These are phyloP conservation scores for Actinernus sp. DNA, from an alignment of 92 coral and sea anemone genomes.

Conservation along the genomic window DNA sequence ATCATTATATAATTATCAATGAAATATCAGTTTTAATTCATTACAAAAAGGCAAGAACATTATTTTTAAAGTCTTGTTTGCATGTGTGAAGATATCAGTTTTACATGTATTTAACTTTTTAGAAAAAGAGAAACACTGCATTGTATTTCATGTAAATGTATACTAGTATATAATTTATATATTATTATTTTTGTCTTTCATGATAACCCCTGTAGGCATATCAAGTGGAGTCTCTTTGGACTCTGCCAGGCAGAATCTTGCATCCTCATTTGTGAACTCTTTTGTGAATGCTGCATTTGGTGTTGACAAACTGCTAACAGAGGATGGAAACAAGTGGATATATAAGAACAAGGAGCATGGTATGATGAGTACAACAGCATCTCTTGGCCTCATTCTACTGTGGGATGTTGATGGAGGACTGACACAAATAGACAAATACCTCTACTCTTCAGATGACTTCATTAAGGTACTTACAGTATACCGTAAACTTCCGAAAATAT, in stretches of 20 bases:
- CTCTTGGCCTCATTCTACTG: conserved; percentile 90
- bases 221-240: conserved; percentile 94
- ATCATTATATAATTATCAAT: too few species aligned
- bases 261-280: conserved; percentile 97
- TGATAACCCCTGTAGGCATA: too few species aligned
- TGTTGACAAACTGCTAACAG: conserved; percentile 90
- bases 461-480: conserved; percentile 96
- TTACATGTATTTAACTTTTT: too few species aligned
- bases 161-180: not conserved
- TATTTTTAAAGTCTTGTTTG: too few species aligned
- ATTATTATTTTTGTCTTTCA: not conserved
- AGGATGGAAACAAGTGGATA: conserved; percentile 98
- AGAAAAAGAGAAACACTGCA: too few species aligned
- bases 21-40: too few species aligned
- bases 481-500: too few species aligned
- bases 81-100: too few species aligned
- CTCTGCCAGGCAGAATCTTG: conserved; percentile 97
- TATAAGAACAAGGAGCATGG: conserved; percentile 99
- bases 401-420: conserved; percentile 99
- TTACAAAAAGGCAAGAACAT: too few species aligned
- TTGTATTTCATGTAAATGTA: too few species aligned
- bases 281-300: conserved; percentile 99
- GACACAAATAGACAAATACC: conserved; percentile 97
- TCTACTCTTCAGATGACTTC: conserved; percentile 96
- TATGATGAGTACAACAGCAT: conserved; percentile 99